These are phyloP conservation scores for Formica selysi DNA, from an alignment of 1,140 invertebrate genomes.

Conservation along the genomic window DNA sequence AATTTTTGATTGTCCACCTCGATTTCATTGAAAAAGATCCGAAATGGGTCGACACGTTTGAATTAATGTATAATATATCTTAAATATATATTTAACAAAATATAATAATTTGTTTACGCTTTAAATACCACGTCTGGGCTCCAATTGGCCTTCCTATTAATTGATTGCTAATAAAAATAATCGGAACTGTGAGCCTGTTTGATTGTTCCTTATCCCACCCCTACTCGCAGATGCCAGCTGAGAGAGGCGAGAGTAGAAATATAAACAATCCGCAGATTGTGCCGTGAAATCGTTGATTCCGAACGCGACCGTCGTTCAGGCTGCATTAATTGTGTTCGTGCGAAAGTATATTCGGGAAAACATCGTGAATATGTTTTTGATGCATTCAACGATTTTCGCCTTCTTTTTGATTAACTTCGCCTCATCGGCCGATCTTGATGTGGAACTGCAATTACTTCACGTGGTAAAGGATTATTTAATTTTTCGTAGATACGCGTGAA, in stretches of 20 bases:
- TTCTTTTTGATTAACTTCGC: constrained; percentile 55
- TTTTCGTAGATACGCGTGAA: neutral
- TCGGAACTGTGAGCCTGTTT: constrained; percentile 70
- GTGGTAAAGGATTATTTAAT: constrained; percentile 77
- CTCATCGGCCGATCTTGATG: constrained; percentile 63
- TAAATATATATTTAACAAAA: too few species aligned
- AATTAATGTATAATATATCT: too few species aligned
- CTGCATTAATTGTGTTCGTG: neutral
- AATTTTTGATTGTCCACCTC: too few species aligned
- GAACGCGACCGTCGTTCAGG: constrained; percentile 33
- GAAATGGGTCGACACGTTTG: too few species aligned
- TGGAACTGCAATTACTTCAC: constrained; percentile 80
- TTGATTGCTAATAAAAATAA: constrained; percentile 66
- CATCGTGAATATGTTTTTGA: constrained; percentile 38
- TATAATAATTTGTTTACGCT: too few species aligned
- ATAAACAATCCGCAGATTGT: constrained; percentile 76
- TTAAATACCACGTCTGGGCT: too few species aligned
- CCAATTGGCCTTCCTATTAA: too few species aligned
- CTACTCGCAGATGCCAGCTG: constrained; percentile 67
- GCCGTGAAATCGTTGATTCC: constrained; percentile 76
- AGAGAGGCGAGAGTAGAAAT: constrained; percentile 76
- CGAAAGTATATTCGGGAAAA: neutral
- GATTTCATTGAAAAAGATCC: too few species aligned
- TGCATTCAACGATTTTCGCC: neutral
- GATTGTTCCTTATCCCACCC: constrained; percentile 77